These are phyloP conservation scores for Colistium nudipinnis DNA, from an alignment of 2,113 vertebrate genomes.

Conservation along the genomic window DNA sequence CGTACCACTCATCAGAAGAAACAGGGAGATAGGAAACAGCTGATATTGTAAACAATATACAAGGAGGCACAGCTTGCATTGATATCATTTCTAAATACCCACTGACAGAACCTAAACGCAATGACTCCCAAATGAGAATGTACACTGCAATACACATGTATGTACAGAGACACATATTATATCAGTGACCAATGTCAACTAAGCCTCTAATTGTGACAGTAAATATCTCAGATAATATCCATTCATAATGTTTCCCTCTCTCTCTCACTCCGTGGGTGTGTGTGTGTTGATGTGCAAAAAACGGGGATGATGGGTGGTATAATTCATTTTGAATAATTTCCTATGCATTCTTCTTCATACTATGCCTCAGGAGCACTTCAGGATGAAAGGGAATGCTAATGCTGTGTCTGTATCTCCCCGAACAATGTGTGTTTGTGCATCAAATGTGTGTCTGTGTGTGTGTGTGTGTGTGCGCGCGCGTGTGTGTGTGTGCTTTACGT, in stretches of 20 bases:
- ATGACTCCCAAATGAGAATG: slow-evolving; percentile 25
- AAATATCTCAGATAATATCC: slow-evolving; percentile 21
- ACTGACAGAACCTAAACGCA: background rate
- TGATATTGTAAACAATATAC: slow-evolving; percentile 41
- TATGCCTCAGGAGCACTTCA: slow-evolving; percentile 69
- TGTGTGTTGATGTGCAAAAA: slow-evolving; percentile 37
- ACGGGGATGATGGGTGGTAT: slow-evolving; percentile 51
- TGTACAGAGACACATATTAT: slow-evolving; percentile 12
- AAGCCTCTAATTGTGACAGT: slow-evolving; percentile 31
- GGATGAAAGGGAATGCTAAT: slow-evolving; percentile 80
- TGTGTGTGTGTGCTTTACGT: background rate
- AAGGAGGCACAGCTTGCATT: background rate
- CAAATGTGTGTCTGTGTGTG: background rate
- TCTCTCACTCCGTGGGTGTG: no score
- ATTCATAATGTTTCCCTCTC: no score
- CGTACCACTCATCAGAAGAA: slow-evolving; percentile 74
- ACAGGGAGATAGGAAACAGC: slow-evolving; percentile 36
- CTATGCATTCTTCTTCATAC: slow-evolving; percentile 69
- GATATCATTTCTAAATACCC: slow-evolving; percentile 3
- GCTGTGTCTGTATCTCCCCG: slow-evolving; percentile 55
- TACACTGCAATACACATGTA: background rate
- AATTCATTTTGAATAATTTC: slow-evolving; percentile 77
- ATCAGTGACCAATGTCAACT: slow-evolving; percentile 11
- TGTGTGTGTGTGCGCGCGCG: background rate
- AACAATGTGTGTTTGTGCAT: slow-evolving; percentile 51